Base-by-base conservation (phyloP, 2,113 vertebrate species). In the Chrysemys picta region DNA sequence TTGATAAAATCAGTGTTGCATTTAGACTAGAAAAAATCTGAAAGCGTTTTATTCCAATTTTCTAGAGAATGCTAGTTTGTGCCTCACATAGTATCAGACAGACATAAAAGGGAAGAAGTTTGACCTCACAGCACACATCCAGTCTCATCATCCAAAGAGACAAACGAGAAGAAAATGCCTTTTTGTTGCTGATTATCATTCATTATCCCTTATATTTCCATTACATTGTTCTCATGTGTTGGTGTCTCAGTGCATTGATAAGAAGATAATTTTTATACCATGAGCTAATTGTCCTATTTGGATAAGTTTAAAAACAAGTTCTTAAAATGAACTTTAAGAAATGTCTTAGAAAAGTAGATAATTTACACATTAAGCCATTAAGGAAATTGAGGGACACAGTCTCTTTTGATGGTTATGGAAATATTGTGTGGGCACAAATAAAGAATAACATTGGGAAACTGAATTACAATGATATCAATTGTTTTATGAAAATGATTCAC, bases 1-100 rank as follows among this genome's bases (percentile, higher is more conserved):
- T 6, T 79, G 75, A 93, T 96, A 93, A 95, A 94, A 91, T 96
- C 92, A 95, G 84, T 75, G 91, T 88, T 95, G 88, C 0, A 0
- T 47, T 85, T 78, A 90, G 79, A 50, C 53, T 87, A 87, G 53
- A n/a, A 89, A 89, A 91, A 92, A 52, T 31, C 42, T 91, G 45
- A 78, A 85, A 91, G 85, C 59, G 29, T 72, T 97, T 65, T 38
- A 79, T 94, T 89, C 82, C 80, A 75, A 85, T 96, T 75, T 79
- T 89, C 69, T 91, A 4, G 50, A 53, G 24, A 88, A 87, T 38
- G 56, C 84, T 87, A 42, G 52, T 65, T n/a, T 53, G 42, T 76
- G 47, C 42, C 92, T 89, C 52, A 31, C 0, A 0, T 82, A 82
- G 47, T 90, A 93, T 50, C 50, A 91, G 85, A 84, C 1, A 79